phyloP scores from a whole-genome alignment of 2,797 vertebrate genomes.

The Natrix natrix region DNA sequence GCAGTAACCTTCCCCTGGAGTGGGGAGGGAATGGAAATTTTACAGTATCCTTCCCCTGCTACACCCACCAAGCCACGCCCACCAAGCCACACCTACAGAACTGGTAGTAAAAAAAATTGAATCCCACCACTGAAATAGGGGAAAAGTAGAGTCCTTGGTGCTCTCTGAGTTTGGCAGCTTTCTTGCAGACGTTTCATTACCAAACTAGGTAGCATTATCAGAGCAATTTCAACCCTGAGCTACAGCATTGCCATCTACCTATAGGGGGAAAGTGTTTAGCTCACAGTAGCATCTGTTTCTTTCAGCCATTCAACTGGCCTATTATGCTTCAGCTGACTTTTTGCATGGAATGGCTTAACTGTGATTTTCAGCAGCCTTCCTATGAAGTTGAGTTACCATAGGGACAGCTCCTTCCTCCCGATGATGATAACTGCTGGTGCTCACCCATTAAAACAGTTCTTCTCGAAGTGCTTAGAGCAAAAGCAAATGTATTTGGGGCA shows the following conservation, averaged over 20 bases:
- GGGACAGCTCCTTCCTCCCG: not conserved
- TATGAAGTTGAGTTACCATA: not conserved
- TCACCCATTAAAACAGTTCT: not conserved
- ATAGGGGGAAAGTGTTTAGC: rapidly evolving
- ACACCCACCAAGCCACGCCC: too few relatives aligned
- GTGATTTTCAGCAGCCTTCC: not conserved
- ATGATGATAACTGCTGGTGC: not conserved
- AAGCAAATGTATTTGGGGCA: not conserved
- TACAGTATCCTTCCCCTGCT: too few relatives aligned
- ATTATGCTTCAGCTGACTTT: not conserved
- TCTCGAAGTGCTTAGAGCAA: not conserved
- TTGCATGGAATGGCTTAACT: not conserved
- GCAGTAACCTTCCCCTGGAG: too few relatives aligned
- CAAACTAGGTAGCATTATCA: not conserved
- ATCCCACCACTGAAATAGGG: too few relatives aligned
- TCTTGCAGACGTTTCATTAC: not conserved
- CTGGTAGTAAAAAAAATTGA: too few relatives aligned
- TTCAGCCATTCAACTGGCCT: not conserved
- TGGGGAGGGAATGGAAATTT: too few relatives aligned
- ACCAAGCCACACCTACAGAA: too few relatives aligned
- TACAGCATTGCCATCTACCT: not conserved
- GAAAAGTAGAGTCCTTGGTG: not conserved
- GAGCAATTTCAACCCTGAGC: not conserved
- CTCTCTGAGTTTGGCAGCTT: not conserved
- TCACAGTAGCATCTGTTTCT: rapidly evolving